phyloP scores from a whole-genome alignment of 2,113 vertebrate genomes.

The Mus spicilegus region DNA sequence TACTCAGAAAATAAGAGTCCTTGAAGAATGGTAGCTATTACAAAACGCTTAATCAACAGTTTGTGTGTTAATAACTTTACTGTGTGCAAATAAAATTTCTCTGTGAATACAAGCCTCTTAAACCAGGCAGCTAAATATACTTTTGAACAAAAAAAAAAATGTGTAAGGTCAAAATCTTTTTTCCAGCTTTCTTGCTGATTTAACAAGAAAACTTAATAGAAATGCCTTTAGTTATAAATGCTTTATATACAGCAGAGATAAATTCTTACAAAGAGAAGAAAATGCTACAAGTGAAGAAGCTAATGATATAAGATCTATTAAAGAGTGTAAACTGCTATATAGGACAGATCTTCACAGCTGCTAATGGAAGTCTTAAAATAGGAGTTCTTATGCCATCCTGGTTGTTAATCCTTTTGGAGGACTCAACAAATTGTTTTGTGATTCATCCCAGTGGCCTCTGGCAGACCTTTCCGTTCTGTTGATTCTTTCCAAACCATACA shows the following conservation, averaged over 20 bases:
- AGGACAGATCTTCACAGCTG: constrained; percentile 69
- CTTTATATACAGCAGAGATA: constrained; percentile 50
- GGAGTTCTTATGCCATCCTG: constrained; percentile 58
- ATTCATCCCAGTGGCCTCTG: constrained; percentile 61
- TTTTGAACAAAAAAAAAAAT: not conserved
- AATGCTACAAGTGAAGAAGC: constrained; percentile 36
- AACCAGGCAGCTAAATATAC: not conserved
- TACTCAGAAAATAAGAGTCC: not conserved
- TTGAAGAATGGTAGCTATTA: not conserved
- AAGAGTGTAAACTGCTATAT: constrained; percentile 54
- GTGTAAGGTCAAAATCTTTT: constrained; percentile 37
- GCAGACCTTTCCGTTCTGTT: constrained; percentile 62
- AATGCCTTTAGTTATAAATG: constrained; percentile 19
- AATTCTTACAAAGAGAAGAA: constrained; percentile 40
- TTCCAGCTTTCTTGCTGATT: constrained; percentile 50
- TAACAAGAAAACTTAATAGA: constrained; percentile 60
- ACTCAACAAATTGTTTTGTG: constrained; percentile 76
- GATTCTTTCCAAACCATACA: constrained; percentile 47
- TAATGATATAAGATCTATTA: constrained; percentile 59
- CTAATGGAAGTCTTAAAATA: constrained; percentile 74
- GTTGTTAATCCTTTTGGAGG: constrained; percentile 71
- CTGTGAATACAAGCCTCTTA: not conserved
- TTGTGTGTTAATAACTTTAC: constrained; percentile 26
- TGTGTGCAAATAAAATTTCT: not conserved
- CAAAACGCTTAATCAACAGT: not conserved